Percentiles rank a stretch among this genome's conserved stretches.
These are phyloP conservation scores for Rhabdomys pumilio DNA, from an alignment of 2,797 vertebrate genomes.

Conservation along the genomic window DNA sequence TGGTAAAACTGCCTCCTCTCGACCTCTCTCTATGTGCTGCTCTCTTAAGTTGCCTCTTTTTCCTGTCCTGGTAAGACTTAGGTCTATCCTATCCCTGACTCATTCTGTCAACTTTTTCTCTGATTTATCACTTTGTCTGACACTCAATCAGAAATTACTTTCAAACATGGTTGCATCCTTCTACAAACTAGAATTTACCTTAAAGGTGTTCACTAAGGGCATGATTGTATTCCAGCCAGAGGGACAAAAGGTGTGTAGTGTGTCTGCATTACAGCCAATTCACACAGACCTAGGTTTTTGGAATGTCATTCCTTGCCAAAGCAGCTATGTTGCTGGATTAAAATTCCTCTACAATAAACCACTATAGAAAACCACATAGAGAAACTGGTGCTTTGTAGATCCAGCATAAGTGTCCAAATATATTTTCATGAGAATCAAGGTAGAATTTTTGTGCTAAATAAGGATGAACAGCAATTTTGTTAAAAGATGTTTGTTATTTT, in stretches of 20 bases:
- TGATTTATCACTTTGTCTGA: background rate
- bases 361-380: constrained; percentile 38
- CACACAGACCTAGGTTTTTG: background rate
- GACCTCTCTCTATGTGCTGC: background rate
- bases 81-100: background rate
- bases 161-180: background rate
- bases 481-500: constrained; percentile 1
- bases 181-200: background rate
- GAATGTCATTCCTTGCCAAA: background rate
- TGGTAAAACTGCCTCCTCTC: background rate
- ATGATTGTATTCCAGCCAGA: background rate
- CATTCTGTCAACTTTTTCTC: background rate
- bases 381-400: background rate
- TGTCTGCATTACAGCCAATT: background rate
- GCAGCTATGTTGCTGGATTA: background rate
- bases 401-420: constrained; percentile 14
- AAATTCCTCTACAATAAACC: background rate
- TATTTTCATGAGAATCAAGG: constrained; percentile 36
- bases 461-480: constrained; percentile 3
- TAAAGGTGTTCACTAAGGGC: background rate
- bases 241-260: background rate
- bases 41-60: too few relatives aligned
- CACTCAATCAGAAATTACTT: background rate
- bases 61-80: background rate
- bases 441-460: background rate